Base-by-base conservation (phyloP, 1,140 invertebrate species). In the Leptopilina boulardi region DNA sequence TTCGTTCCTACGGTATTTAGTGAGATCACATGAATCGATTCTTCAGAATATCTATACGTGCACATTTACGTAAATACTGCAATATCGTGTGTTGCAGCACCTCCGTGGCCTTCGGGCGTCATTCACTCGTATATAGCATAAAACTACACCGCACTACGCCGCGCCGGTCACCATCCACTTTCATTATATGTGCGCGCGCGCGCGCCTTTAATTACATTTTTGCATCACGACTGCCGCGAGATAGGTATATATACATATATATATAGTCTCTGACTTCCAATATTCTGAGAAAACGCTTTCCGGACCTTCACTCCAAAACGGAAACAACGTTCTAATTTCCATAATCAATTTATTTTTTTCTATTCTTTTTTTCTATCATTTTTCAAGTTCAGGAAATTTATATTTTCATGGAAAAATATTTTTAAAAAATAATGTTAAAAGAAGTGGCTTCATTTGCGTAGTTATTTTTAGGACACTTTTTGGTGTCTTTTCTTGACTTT, bases 81-180 rank as follows among this genome's bases (percentile, higher is more conserved):
- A 80, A 80, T 83, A 81, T 76, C 83, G 83, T 80, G 83, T 80
- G 83, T 87, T 87, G 85, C 84, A 76, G 87, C 85, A 88, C 86
- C 84, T 87, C 85, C 87, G 81, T 88, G 89, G 89, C 89, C 89
- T 89, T 90, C 88, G 87, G 88, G 87, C 88, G 87, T 90, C 88
- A 90, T 90, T 90, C 89, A 89, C 87, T 89, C 84, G 84, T 77
- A 30, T 30, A 82, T 83, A 77, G 74, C 78, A 78, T 77, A 79
- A 11, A 23, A 30, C 59, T 78, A 81, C 47, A n/a, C 47, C 47
- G 47, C 47, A 47, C 30, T 34, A 34, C 30, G 80, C 79, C 83
- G 75, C 82, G 83, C 82, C 81, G 77, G 82, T 85, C 87, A 82
- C 85, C 87, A 87, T 88, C 87, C 85, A 89, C 88, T 89, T 89